phyloP scores from a whole-genome alignment of 2,113 vertebrate genomes.

The Paralichthys olivaceus region DNA sequence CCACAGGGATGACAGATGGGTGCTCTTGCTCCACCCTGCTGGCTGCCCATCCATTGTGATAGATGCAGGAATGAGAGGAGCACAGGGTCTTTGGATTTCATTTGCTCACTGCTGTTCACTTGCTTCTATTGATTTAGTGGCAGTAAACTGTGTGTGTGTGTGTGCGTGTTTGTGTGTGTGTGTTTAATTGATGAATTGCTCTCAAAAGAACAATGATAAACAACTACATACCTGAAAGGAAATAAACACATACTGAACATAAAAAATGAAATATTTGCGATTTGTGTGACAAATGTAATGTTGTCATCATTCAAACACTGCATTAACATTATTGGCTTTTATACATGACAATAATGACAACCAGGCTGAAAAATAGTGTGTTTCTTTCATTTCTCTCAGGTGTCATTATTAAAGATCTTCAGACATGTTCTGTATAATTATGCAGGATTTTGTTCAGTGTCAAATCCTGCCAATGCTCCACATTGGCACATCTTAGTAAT shows the following conservation, averaged over 20 bases:
- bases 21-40: slow-evolving; percentile 60
- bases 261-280: not conserved
- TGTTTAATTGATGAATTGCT: slow-evolving; percentile 57
- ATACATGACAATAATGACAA: not conserved
- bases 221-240: slow-evolving; percentile 33
- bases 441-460: slow-evolving; percentile 4
- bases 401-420: slow-evolving; percentile 39
- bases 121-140: slow-evolving; percentile 74
- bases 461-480: slow-evolving; percentile 35
- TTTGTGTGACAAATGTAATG: not conserved
- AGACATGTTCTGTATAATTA: slow-evolving; percentile 49
- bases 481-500: slow-evolving; percentile 46
- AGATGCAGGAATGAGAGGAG: slow-evolving; percentile 73
- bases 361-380: not conserved
- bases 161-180: slow-evolving; percentile 16
- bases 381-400: slow-evolving; percentile 13
- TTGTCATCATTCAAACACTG: not conserved
- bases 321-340: not conserved
- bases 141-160: slow-evolving; percentile 36
- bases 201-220: slow-evolving; percentile 34
- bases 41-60: slow-evolving; percentile 69
- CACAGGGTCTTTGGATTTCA: slow-evolving; percentile 78
- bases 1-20: slow-evolving; percentile 69
- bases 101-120: slow-evolving; percentile 77
- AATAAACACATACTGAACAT: not conserved